These are phyloP conservation scores for Bombus soroeensis DNA, from an alignment of 1,140 invertebrate species.

Conservation along the genomic window DNA sequence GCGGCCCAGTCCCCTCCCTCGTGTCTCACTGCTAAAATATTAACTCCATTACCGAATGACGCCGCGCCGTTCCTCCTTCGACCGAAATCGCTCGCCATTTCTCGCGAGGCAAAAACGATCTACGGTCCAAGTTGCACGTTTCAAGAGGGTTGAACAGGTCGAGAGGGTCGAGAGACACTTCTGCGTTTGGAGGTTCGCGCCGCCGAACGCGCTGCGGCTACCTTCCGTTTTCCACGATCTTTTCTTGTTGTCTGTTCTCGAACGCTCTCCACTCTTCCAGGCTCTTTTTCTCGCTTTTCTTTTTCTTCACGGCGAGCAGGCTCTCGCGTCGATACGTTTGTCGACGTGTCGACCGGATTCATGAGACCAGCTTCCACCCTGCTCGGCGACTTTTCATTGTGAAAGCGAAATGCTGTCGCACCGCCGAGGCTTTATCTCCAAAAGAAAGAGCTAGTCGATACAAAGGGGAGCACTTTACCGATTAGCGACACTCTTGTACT, in stretches of 20 bases:
- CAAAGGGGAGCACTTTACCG: conserved; percentile 35
- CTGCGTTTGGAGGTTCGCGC: neutral
- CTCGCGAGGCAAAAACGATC: conserved; percentile 43
- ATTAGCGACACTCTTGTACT: conserved; percentile 18
- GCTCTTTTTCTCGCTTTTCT: neutral
- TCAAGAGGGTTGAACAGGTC: neutral
- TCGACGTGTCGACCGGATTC: conserved; percentile 18
- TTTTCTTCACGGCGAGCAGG: neutral
- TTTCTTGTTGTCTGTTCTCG: neutral
- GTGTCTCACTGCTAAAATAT: conserved; percentile 61
- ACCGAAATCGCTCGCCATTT: conserved; percentile 63
- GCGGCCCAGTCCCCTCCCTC: neutral
- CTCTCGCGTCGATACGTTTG: conserved; percentile 15
- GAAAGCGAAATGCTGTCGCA: conserved; percentile 14
- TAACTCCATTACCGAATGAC: conserved; percentile 68
- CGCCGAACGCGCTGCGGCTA: neutral
- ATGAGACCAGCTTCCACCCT: neutral
- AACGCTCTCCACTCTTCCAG: neutral
- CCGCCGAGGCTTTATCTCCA: conserved; percentile 15
- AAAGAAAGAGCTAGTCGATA: conserved; percentile 14
- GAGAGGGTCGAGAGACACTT: neutral
- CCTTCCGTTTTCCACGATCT: neutral
- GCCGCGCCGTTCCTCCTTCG: conserved; percentile 57
- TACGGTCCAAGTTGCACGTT: neutral
- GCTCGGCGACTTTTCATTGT: conserved; percentile 30